These are phyloP conservation scores for Tiaroga cobitis DNA, from an alignment of 2,797 vertebrate species.

Conservation along the genomic window DNA sequence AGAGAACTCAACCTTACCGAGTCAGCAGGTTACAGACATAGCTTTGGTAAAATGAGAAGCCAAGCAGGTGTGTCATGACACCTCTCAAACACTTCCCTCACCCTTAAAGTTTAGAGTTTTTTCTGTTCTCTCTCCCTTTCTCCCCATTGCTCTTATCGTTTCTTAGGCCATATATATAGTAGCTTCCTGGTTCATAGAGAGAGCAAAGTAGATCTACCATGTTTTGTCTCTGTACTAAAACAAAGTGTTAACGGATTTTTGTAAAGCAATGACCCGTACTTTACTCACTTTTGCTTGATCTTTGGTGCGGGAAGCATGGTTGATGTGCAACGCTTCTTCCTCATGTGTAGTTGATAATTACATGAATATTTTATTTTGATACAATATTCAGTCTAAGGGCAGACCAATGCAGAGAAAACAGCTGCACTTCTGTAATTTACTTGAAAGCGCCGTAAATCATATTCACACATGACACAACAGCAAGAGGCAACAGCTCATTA, in stretches of 20 bases:
- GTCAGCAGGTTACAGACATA: slow-evolving; percentile 31
- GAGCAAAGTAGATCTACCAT: slow-evolving; percentile 64
- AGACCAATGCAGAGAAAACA: neutral
- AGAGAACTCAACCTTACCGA: slow-evolving; percentile 48
- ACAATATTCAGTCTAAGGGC: neutral
- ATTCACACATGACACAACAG: neutral
- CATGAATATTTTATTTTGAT: slow-evolving; percentile 33
- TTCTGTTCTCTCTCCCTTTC: neutral
- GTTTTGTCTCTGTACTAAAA: slow-evolving; percentile 71
- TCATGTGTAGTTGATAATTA: slow-evolving; percentile 9
- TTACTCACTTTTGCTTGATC: slow-evolving; percentile 49
- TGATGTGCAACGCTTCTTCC: slow-evolving; percentile 30
- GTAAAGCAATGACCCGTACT: slow-evolving; percentile 37
- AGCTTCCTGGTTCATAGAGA: slow-evolving; percentile 72
- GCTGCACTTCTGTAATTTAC: neutral
- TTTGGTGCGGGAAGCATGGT: slow-evolving; percentile 35
- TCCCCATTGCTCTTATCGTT: slow-evolving; percentile 44
- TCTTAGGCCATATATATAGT: slow-evolving; percentile 57
- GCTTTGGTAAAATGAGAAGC: slow-evolving; percentile 71
- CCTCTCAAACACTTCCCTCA: slow-evolving; percentile 32
- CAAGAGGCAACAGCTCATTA: neutral
- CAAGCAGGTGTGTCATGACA: slow-evolving; percentile 67
- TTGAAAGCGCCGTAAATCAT: neutral
- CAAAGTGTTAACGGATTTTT: slow-evolving; percentile 74
- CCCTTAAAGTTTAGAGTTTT: slow-evolving; percentile 29